These are phyloP conservation scores for Drosophila albomicans DNA, from an alignment of 1,140 invertebrate species.

Conservation along the genomic window DNA sequence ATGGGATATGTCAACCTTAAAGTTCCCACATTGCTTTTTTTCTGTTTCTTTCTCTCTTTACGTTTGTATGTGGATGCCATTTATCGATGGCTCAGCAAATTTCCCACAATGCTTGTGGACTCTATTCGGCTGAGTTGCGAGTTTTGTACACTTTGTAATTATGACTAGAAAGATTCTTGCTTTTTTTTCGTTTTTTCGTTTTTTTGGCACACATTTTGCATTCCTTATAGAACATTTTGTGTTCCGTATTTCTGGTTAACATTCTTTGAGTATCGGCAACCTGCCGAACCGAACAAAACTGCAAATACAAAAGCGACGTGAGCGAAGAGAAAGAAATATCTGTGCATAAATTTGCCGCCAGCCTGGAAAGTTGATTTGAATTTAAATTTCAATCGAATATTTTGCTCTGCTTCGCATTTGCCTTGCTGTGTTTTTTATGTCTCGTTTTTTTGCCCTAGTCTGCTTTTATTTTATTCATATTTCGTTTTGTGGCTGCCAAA, in stretches of 20 bases:
- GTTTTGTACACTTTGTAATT: slow-evolving; percentile 44
- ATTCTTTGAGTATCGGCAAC: slow-evolving; percentile 30
- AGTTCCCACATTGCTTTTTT: slow-evolving; percentile 35
- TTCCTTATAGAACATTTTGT: slow-evolving; percentile 24
- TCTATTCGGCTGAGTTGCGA: neutral
- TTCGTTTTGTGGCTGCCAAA: slow-evolving; percentile 23
- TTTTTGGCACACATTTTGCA: slow-evolving; percentile 53
- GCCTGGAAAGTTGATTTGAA: slow-evolving; percentile 55
- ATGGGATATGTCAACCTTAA: slow-evolving; percentile 36
- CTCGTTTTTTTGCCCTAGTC: neutral
- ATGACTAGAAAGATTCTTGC: slow-evolving; percentile 20
- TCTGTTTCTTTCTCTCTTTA: neutral
- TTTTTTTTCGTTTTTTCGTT: neutral
- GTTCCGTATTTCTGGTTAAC: slow-evolving; percentile 28
- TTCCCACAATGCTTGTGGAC: neutral
- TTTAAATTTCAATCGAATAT: slow-evolving; percentile 54
- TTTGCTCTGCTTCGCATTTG: slow-evolving; percentile 28
- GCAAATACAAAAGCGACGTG: neutral
- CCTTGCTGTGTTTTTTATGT: neutral
- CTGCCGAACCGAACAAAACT: neutral
- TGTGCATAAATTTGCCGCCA: slow-evolving; percentile 52
- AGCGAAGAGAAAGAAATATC: slow-evolving; percentile 20
- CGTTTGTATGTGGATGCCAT: slow-evolving; percentile 5
- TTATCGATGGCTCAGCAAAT: slow-evolving; percentile 1
- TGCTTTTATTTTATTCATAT: slow-evolving; percentile 31